Evolutionary conservation across 2,113 vertebrate genomes (phyloP).

Genomic region (Melozone crissalis): DNA sequence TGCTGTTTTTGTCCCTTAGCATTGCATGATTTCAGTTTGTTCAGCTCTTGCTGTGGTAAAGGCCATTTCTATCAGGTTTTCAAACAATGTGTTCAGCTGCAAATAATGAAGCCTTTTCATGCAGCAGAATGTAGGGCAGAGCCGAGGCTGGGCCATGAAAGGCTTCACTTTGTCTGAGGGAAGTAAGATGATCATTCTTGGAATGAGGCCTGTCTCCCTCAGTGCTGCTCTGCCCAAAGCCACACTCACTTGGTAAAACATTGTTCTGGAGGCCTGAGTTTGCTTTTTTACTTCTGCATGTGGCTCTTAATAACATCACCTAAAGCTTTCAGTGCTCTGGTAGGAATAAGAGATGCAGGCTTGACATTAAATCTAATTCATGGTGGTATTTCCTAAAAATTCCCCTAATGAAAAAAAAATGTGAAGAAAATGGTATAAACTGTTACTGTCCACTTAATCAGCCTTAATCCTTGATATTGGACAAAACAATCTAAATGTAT

Average conservation of each 20-base stretch:
- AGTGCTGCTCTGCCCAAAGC: not conserved
- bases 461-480: not conserved
- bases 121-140: not conserved
- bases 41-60: not conserved
- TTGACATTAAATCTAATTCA: not conserved
- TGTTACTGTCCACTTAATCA: not conserved
- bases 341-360: not conserved
- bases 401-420: not conserved
- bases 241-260: not conserved
- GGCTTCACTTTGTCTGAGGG: not conserved
- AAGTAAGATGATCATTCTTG: not conserved
- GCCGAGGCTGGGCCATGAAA: not conserved
- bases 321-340: not conserved
- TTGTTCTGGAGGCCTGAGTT: not conserved
- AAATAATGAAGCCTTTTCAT: constrained; percentile 15
- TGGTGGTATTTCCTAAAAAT: not conserved
- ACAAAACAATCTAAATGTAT: not conserved
- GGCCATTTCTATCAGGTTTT: not conserved
- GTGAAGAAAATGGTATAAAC: not conserved
- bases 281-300: not conserved
- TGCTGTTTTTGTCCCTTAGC: not conserved
- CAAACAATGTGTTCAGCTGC: not conserved
- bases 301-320: not conserved
- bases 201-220: not conserved
- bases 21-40: not conserved